Evolutionary conservation across 2,113 vertebrate genomes (phyloP), one percentile per base, ranked within the genome.

Genomic region (Cephalopholis sonnerati): DNA sequence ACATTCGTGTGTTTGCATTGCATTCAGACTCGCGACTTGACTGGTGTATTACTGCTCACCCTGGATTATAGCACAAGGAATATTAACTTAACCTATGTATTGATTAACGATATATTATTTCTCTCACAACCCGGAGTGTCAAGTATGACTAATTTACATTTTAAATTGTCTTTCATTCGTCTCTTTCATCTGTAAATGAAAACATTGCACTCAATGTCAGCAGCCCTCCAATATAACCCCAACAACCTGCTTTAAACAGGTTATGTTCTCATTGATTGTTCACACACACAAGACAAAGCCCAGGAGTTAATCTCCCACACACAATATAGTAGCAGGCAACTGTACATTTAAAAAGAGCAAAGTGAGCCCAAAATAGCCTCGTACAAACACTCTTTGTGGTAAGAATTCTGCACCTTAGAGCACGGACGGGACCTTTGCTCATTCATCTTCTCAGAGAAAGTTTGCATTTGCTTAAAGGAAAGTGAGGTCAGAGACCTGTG

Each of bases 231-330:
- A 69, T 57, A 46, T 36, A 53, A 88, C 77, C 76, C 58, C 4
- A 15, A n/a, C 51, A 72, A 79, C 74, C 79, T 54, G 71, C 68
- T 69, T 53, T 65, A 65, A 68, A 71, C 27, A 63, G 81, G 67
- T 83, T 84, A 81, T 63, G 58, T 58, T 63, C 54, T 39, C 80
- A 91, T 91, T 81, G 87, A 92, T 92, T 84, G 79, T 77, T 90
- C 89, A 89, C 88, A 90, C 80, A 85, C 82, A 81, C 24, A 36
- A 82, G n/a, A 77, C 57, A 81, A 82, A 74, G 67, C 62, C 57
- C 57, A 64, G 39, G 44, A 63, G 53, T 67, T 62, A 73, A 84
- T 82, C 65, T 79, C 58, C 25, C n/a, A 69, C 9, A 77, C 9
- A 62, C 51, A 63, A 41, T n/a, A 50, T 9, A 54, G 61, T 32